Conservation (phyloP, 1,140 invertebrate genomes). For the Amyelois transitella region DNA sequence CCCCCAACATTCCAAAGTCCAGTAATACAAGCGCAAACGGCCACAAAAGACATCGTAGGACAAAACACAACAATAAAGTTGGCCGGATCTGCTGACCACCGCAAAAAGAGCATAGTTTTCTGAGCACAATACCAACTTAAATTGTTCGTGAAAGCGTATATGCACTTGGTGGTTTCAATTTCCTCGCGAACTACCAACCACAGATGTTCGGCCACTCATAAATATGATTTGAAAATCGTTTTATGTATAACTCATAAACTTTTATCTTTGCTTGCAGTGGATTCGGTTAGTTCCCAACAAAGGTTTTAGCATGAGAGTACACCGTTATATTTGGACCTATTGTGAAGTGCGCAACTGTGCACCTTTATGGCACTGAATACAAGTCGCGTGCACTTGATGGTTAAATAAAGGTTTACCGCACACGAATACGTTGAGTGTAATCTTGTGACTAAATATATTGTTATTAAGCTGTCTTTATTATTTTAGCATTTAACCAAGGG, state of each 20-base stretch:
- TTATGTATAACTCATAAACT: constrained; percentile 71
- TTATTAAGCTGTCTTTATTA: too few species aligned
- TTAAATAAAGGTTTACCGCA: too few species aligned
- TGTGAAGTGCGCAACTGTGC: not conserved
- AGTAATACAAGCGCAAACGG: constrained; percentile 19
- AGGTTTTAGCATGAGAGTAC: constrained; percentile 55
- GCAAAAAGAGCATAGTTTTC: constrained; percentile 60
- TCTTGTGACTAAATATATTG: too few species aligned
- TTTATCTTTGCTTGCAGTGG: constrained; percentile 59
- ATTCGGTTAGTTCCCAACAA: constrained; percentile 61
- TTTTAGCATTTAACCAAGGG: too few species aligned
- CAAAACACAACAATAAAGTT: constrained; percentile 59
- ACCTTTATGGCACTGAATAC: too few species aligned
- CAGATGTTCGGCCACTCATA: constrained; percentile 66
- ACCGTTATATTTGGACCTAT: not conserved
- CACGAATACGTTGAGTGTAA: too few species aligned
- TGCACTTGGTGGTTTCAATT: constrained; percentile 70
- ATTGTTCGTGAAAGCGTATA: constrained; percentile 67
- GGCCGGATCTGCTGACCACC: constrained; percentile 48
- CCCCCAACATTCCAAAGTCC: constrained; percentile 3
- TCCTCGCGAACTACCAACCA: constrained; percentile 62
- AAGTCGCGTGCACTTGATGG: too few species aligned
- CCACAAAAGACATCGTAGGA: constrained; percentile 44
- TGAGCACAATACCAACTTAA: constrained; percentile 67
- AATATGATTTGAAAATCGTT: constrained; percentile 73